A percentile compares a stretch with the other conserved stretches of the same genome.
phyloP scores from a whole-genome alignment of 2,797 vertebrate species.

The Phoebastria nigripes region DNA sequence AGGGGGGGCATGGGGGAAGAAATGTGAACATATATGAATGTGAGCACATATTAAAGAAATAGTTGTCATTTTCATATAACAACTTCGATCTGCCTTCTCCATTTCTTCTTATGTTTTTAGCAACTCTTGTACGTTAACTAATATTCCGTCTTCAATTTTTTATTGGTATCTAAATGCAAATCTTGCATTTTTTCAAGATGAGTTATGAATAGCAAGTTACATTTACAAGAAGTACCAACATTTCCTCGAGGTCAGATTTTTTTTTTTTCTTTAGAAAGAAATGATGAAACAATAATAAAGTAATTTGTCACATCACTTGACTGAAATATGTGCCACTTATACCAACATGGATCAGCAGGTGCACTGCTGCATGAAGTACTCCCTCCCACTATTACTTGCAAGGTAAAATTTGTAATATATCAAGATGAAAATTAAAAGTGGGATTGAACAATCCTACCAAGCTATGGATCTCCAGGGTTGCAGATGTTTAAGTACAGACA shows the following conservation, averaged over 20 bases:
- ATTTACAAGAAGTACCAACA: background rate
- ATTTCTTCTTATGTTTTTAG: background rate
- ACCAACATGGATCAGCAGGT: background rate
- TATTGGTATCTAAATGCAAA: background rate
- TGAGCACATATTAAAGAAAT: background rate
- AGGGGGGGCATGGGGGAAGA: background rate
- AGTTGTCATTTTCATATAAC: background rate
- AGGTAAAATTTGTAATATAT: background rate
- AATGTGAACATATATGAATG: background rate
- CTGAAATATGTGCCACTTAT: background rate
- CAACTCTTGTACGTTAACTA: background rate
- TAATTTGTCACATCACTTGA: background rate
- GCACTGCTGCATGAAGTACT: background rate
- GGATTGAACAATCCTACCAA: background rate
- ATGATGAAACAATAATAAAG: constrained; percentile 24
- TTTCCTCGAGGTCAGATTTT: constrained; percentile 33
- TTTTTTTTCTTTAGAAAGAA: constrained; percentile 44
- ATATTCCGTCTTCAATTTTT: background rate
- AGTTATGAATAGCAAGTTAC: constrained; percentile 11
- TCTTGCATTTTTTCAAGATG: background rate
- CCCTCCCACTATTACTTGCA: background rate
- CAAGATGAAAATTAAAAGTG: constrained; percentile 4
- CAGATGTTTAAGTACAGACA: background rate
- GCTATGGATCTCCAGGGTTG: background rate
- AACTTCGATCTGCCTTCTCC: background rate